Evolutionary conservation across 2,113 vertebrate genomes (phyloP).

Genomic region (Furnarius figulus): DNA sequence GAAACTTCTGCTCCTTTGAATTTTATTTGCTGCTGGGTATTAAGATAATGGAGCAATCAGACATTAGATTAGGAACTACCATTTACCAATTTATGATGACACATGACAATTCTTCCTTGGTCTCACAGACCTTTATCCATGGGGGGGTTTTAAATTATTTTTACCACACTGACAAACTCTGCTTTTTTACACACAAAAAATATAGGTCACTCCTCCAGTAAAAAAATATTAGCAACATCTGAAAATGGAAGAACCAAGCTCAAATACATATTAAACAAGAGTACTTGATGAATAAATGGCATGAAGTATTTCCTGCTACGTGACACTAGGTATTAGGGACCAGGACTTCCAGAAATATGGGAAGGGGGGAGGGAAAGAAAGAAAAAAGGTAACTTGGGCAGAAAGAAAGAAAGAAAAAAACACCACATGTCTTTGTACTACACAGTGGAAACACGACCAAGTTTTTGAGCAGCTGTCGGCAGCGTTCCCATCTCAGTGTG

Average conservation of each 20-base stretch:
- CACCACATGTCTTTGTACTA: neutral
- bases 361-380: neutral
- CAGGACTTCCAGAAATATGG: neutral
- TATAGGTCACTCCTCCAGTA: neutral
- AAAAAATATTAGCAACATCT: constrained; percentile 22
- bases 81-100: neutral
- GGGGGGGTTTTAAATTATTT: neutral
- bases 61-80: neutral
- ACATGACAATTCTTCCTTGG: neutral
- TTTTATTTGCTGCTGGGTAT: neutral
- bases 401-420: neutral
- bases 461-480: neutral
- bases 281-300: constrained; percentile 16
- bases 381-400: neutral
- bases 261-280: constrained; percentile 17
- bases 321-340: constrained; percentile 24
- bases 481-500: neutral
- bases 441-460: neutral
- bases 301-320: constrained; percentile 26
- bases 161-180: neutral
- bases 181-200: neutral
- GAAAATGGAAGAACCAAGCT: neutral
- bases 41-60: neutral
- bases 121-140: neutral
- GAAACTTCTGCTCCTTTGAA: neutral